Evolutionary conservation across 1,140 invertebrate genomes (phyloP).

Genomic region (Solen grandis): DNA sequence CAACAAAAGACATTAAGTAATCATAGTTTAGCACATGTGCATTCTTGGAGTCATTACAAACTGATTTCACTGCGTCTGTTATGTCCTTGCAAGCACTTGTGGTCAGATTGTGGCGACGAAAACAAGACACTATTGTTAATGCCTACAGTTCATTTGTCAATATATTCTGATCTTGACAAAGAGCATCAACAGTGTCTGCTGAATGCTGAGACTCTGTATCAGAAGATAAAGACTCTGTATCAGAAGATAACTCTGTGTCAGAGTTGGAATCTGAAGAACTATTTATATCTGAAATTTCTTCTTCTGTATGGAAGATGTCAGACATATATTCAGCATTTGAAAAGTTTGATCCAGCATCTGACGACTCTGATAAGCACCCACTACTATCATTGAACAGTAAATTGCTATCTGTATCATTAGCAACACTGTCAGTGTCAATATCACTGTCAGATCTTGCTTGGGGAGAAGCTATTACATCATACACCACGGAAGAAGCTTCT

Average conservation of each 20-base stretch:
- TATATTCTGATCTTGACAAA: too few species aligned
- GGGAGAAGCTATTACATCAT: too few species aligned
- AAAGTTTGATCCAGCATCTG: not conserved
- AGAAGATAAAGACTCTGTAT: too few species aligned
- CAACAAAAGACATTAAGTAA: conserved; percentile 38
- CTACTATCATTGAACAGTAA: not conserved
- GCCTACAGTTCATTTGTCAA: not conserved
- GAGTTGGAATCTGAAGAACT: not conserved
- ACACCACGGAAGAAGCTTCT: too few species aligned
- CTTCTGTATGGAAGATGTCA: conserved; percentile 2
- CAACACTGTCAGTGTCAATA: not conserved
- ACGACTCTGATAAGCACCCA: conserved; percentile 6
- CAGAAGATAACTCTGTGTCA: conserved; percentile 3
- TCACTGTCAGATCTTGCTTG: conserved; percentile 2
- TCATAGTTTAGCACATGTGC: conserved; percentile 25
- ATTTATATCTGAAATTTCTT: not conserved
- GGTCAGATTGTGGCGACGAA: not conserved
- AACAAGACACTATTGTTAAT: not conserved
- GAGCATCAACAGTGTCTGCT: too few species aligned
- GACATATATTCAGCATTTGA: conserved; percentile 9
- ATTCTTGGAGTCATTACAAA: conserved; percentile 10
- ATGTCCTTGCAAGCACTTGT: conserved; percentile 46
- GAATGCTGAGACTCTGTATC: too few species aligned
- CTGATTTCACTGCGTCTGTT: conserved; percentile 29
- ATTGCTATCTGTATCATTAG: not conserved